Base-by-base conservation (phyloP, 2,888 invertebrate genomes). In the Dicycla oo region DNA sequence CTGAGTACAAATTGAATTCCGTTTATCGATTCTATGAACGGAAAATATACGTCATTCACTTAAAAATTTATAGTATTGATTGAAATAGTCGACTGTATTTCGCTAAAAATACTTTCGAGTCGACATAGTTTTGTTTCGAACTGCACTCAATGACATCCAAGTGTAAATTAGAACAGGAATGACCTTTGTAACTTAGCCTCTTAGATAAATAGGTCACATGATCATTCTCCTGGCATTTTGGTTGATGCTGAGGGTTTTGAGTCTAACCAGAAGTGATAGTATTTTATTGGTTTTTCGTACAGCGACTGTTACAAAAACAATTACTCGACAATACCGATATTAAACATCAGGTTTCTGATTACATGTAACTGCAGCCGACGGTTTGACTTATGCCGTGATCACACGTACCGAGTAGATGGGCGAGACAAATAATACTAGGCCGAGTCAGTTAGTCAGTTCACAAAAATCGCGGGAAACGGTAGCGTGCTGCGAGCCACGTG, bases 11-110 rank as follows among this genome's bases (percentile, higher is more conserved):
- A 47, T 60, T 47, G 13, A 40, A 53, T 34, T 54, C 23, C 30
- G 6, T 13, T 20, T 57, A 70, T 78, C 74, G 58, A 78, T 70
- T 71, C 34, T 2, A 11, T 13, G 1, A 61, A 34, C 34, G 10
- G 18, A n/a, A 43, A n/a, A 18, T 54, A 11, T 43, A 71, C 47
- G 78, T 61, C 71, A 71, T 26, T n/a, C 20, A 8, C 11, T 74
- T 56, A 53, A 60, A 61, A 43, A 74, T 49, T 20, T 56, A 74
- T 49, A 70, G 23, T 60, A 40, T 53, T 69, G 38, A 58, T 38
- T n/a, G 45, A 20, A 30, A 6, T 40, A 40, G 23, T 5, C 45
- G 18, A 40, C 54, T 20, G 5, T 54, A 18, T 18, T 40, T 4
- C 5, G n/a, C 1, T 47, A n/a, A 18, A 69, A 47, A 78, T 70